Conservation (phyloP, 2,888 invertebrate species). For the Cantharis nigra region DNA sequence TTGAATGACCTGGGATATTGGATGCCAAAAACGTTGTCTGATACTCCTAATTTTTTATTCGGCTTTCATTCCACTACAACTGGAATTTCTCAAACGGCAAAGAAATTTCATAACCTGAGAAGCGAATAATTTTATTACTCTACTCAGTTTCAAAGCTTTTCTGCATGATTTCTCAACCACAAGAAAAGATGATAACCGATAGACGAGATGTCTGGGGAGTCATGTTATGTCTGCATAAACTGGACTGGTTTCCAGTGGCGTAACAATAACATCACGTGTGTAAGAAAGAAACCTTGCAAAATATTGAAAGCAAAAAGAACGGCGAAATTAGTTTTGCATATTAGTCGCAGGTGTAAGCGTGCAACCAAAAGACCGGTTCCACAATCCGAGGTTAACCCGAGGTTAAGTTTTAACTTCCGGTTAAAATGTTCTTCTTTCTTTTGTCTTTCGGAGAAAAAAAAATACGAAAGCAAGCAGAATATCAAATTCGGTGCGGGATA, state of each 20-base stretch:
- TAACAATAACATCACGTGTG: not conserved
- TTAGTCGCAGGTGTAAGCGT: not conserved
- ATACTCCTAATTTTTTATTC: not conserved
- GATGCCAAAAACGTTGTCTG: not conserved
- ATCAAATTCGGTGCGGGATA: not conserved
- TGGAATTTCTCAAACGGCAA: not conserved
- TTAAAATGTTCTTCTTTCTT: not conserved
- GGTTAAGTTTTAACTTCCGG: not conserved
- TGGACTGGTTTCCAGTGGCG: not conserved
- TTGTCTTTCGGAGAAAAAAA: not conserved
- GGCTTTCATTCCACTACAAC: not conserved
- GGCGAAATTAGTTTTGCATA: not conserved
- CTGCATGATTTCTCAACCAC: not conserved
- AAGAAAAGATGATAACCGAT: not conserved
- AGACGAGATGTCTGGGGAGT: not conserved
- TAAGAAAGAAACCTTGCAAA: not conserved
- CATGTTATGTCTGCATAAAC: not conserved
- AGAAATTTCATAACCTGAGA: not conserved
- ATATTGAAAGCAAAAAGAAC: not conserved
- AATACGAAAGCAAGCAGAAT: not conserved
- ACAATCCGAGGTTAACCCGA: not conserved
- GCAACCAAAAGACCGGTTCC: not conserved
- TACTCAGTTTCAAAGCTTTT: not conserved
- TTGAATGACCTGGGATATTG: not conserved
- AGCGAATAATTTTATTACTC: not conserved